Evolutionary conservation across 2,113 vertebrate species (phyloP).

Genomic region (Pachypanchax playfairii): DNA sequence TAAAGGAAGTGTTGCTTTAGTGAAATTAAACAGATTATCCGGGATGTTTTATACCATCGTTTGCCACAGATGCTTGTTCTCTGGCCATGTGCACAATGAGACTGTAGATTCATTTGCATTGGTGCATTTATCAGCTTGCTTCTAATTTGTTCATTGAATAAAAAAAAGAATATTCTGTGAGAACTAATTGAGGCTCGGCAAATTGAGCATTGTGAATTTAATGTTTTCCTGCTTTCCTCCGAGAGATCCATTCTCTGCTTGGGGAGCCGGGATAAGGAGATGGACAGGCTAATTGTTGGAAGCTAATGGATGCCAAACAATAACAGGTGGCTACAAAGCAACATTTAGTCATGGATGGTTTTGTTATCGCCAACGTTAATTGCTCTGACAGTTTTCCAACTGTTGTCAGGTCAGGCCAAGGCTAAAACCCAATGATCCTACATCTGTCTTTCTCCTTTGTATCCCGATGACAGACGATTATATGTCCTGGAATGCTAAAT

Average conservation of each 20-base stretch:
- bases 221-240: slow-evolving; percentile 9
- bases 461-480: slow-evolving; percentile 37
- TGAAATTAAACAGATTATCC: slow-evolving; percentile 36
- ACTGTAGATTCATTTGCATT: slow-evolving; percentile 38
- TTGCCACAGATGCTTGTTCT: slow-evolving; percentile 16
- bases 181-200: slow-evolving; percentile 4
- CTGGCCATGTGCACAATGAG: slow-evolving; percentile 28
- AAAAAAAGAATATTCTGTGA: neutral
- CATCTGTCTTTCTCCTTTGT: slow-evolving; percentile 31
- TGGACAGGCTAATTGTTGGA: slow-evolving; percentile 52
- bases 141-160: slow-evolving; percentile 19
- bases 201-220: neutral
- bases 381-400: slow-evolving; percentile 59
- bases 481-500: slow-evolving; percentile 41
- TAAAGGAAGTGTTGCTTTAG: slow-evolving; percentile 37
- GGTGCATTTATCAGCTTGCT: slow-evolving; percentile 9
- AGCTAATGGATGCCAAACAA: slow-evolving; percentile 47
- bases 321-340: slow-evolving; percentile 62
- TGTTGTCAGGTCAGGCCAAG: slow-evolving; percentile 56
- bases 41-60: slow-evolving; percentile 32
- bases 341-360: slow-evolving; percentile 51
- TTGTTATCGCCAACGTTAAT: slow-evolving; percentile 65
- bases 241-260: neutral
- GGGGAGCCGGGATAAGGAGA: slow-evolving; percentile 20
- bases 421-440: slow-evolving; percentile 49